These are phyloP conservation scores for Choreutis nemorana DNA, from an alignment of 2,888 invertebrate species.

Conservation along the genomic window DNA sequence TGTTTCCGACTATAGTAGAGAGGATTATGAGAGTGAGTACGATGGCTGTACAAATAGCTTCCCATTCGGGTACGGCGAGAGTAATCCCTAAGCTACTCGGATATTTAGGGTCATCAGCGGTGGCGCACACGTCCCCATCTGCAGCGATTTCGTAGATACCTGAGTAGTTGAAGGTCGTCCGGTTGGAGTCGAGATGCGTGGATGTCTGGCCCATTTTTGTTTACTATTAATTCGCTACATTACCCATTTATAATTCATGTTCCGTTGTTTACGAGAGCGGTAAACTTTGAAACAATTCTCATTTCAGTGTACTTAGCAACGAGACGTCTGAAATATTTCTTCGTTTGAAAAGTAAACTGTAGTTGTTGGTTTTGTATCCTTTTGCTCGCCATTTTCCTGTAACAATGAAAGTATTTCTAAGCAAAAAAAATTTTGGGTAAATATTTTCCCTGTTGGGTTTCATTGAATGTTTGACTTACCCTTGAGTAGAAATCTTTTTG, in stretches of 20 bases:
- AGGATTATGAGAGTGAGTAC: constrained; percentile 85
- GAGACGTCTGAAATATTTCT: constrained; percentile 19
- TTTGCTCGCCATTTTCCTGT: constrained; percentile 39
- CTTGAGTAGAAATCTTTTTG: constrained; percentile 29
- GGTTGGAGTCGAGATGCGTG: constrained; percentile 35
- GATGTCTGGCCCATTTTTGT: constrained; percentile 48
- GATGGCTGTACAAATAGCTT: constrained; percentile 81
- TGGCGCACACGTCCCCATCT: constrained; percentile 48
- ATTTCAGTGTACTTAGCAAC: constrained; percentile 20
- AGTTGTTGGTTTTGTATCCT: constrained; percentile 25
- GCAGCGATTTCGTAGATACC: constrained; percentile 30
- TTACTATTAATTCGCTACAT: constrained; percentile 25
- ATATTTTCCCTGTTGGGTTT: constrained; percentile 10
- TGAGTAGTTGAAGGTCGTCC: constrained; percentile 35
- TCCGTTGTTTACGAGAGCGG: constrained; percentile 19
- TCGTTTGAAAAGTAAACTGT: constrained; percentile 20
- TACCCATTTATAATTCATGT: constrained; percentile 24
- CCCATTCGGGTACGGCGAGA: constrained; percentile 84
- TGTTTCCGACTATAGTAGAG: constrained; percentile 90
- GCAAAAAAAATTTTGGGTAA: constrained; percentile 14
- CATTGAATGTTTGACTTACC: constrained; percentile 24
- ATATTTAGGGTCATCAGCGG: constrained; percentile 58
- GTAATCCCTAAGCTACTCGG: constrained; percentile 75
- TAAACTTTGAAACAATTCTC: constrained; percentile 16
- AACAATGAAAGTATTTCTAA: constrained; percentile 11